Evolutionary conservation across 1,140 invertebrate genomes (phyloP).

Genomic region (Zaprionus capensis): DNA sequence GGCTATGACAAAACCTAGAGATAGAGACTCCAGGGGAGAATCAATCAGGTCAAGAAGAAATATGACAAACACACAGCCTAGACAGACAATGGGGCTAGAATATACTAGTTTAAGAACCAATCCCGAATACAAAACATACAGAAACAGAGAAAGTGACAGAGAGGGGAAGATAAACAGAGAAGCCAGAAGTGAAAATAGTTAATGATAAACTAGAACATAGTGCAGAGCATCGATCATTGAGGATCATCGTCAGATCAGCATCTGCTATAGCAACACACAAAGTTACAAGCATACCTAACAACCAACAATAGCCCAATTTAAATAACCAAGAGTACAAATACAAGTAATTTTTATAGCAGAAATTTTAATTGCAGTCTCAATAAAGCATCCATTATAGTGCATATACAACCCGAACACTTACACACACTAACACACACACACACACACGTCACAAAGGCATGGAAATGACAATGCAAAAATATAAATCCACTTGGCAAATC

Average conservation of each 20-base stretch:
- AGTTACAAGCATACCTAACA: conserved; percentile 81
- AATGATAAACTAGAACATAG: conserved; percentile 36
- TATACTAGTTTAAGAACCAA: conserved; percentile 44
- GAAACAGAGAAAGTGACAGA: conserved; percentile 9
- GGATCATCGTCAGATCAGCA: conserved; percentile 11
- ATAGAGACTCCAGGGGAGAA: neutral
- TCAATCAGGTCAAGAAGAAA: conserved; percentile 10
- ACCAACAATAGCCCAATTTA: conserved; percentile 84
- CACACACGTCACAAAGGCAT: conserved; percentile 59
- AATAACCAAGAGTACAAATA: conserved; percentile 84
- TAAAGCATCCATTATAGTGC: conserved; percentile 63
- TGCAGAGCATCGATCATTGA: conserved; percentile 28
- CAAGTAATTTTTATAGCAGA: conserved; percentile 84
- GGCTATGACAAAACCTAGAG: conserved; percentile 34
- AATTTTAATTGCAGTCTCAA: conserved; percentile 83
- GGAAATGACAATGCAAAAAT: conserved; percentile 39
- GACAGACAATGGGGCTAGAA: conserved; percentile 59
- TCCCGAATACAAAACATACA: conserved; percentile 27
- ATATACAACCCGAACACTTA: conserved; percentile 38
- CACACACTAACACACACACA: conserved; percentile 27
- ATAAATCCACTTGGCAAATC: conserved; percentile 42
- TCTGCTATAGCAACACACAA: conserved; percentile 47
- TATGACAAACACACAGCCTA: conserved; percentile 51
- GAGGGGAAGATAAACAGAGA: conserved; percentile 23
- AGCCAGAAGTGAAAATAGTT: conserved; percentile 6